Conservation (phyloP, 92 coral and sea anemone species). For the Palythoa heliodiscus region DNA sequence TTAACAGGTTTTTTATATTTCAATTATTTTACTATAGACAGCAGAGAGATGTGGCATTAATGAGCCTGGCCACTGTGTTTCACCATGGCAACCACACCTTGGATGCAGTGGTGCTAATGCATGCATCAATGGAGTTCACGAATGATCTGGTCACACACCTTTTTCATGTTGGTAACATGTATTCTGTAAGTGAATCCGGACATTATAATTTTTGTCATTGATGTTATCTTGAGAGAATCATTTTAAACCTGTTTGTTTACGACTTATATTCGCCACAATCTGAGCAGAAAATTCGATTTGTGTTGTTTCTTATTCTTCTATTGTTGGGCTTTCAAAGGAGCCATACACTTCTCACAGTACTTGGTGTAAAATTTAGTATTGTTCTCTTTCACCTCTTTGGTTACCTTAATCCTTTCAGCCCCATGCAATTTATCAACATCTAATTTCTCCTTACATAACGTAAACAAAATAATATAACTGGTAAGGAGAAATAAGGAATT, state of each 20-base stretch:
- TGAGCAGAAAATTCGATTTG: too few relatives aligned
- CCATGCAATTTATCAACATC: background rate
- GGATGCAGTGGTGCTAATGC: slow-evolving; percentile 71
- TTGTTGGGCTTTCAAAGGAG: too few relatives aligned
- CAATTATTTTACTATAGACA: slow-evolving; percentile 46
- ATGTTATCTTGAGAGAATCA: background rate
- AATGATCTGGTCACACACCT: slow-evolving; percentile 63
- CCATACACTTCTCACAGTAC: too few relatives aligned
- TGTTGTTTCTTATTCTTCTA: too few relatives aligned
- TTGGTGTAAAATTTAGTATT: too few relatives aligned
- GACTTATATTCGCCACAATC: too few relatives aligned
- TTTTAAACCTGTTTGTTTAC: too few relatives aligned
- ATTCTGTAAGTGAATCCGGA: slow-evolving; percentile 72
- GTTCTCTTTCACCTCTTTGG: too few relatives aligned
- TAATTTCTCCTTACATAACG: background rate
- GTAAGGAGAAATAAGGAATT: too few relatives aligned
- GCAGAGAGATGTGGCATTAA: slow-evolving; percentile 79
- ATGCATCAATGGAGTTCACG: slow-evolving; percentile 74
- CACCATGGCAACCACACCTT: slow-evolving; percentile 76
- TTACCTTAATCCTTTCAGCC: too few relatives aligned
- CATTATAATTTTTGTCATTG: background rate
- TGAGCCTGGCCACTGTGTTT: slow-evolving; percentile 83
- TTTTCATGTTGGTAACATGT: slow-evolving; percentile 81
- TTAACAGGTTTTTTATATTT: background rate
- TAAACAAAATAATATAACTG: too few relatives aligned